Percentiles rank a stretch among this genome's conserved stretches.
Conservation (phyloP, 2,113 vertebrate species). For the Indicator indicator region DNA sequence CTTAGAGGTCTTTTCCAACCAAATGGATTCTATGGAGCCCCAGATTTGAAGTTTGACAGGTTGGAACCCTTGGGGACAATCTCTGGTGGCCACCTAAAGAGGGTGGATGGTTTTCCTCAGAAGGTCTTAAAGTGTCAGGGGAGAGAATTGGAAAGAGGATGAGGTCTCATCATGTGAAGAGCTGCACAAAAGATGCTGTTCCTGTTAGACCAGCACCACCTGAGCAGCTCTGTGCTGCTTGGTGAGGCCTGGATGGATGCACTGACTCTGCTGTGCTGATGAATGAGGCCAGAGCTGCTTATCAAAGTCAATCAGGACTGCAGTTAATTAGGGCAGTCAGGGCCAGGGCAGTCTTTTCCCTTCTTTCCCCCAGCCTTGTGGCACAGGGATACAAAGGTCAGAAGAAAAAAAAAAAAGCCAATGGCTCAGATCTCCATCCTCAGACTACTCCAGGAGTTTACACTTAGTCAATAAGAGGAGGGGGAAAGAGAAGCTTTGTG, state of each 20-base stretch:
- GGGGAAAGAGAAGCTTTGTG: background rate
- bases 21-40: background rate
- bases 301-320: conserved; percentile 15
- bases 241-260: background rate
- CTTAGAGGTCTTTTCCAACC: too few relatives aligned
- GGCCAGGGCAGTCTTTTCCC: background rate
- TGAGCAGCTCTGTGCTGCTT: background rate
- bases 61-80: background rate
- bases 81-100: background rate
- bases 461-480: conserved; percentile 25
- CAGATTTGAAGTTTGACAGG: background rate
- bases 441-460: background rate
- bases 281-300: background rate
- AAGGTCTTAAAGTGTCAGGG: background rate
- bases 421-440: background rate
- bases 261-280: background rate
- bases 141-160: background rate
- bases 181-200: background rate
- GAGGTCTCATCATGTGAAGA: accelerated
- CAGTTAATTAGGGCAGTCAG: background rate
- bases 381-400: background rate
- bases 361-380: background rate
- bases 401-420: background rate
- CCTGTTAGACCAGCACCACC: background rate
- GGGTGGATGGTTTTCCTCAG: background rate